phyloP scores from a whole-genome alignment of 2,113 vertebrate genomes.

The Heliornis fulica region DNA sequence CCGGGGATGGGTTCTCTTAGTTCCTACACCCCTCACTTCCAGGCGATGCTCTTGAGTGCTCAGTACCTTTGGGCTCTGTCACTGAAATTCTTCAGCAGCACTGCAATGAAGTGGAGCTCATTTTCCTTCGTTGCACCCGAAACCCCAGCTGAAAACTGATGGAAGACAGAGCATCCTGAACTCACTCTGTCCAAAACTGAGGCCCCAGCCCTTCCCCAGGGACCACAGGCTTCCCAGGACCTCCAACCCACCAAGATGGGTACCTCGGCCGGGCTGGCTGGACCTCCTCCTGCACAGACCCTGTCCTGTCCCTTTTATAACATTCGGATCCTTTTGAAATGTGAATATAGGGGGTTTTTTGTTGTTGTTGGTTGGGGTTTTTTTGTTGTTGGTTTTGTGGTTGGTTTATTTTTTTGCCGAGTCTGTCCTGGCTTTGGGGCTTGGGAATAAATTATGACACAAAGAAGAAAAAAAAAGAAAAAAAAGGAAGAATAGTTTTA shows the following conservation, averaged over 20 bases:
- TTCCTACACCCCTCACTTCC: neutral
- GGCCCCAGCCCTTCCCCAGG: neutral
- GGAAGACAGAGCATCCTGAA: neutral
- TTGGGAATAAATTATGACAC: slow-evolving; percentile 33
- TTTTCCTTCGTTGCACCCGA: neutral
- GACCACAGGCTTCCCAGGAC: neutral
- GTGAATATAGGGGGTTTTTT: slow-evolving; percentile 40
- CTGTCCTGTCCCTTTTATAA: neutral
- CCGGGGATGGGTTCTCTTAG: neutral
- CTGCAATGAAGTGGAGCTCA: neutral
- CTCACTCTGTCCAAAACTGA: accelerated
- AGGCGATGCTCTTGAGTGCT: neutral
- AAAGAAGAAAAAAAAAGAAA: no score
- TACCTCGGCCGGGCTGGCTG: neutral
- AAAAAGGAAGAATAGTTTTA: slow-evolving; percentile 20
- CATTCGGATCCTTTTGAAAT: slow-evolving; percentile 62
- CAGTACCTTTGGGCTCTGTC: neutral
- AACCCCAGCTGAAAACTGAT: neutral
- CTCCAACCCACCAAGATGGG: neutral
- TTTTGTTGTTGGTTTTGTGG: neutral
- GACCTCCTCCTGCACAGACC: neutral
- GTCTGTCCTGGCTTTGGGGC: slow-evolving; percentile 2
- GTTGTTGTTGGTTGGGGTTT: neutral
- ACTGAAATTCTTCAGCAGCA: neutral
- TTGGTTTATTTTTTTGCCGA: neutral